phyloP scores from a whole-genome alignment of 2,888 invertebrate genomes.

The Folsomia candida region DNA sequence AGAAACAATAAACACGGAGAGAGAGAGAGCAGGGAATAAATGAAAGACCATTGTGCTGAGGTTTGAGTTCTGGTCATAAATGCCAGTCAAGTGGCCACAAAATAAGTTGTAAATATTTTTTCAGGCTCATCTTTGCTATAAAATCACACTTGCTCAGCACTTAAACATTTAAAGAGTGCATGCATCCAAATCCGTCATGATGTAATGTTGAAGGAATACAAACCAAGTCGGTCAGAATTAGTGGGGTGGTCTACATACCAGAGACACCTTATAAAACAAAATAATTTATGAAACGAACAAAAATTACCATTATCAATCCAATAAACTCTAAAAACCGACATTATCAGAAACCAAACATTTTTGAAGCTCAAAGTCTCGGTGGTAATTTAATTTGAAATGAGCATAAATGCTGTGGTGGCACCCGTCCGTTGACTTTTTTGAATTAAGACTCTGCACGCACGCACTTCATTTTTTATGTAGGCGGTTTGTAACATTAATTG shows the following conservation, averaged over 20 bases:
- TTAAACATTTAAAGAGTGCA: background rate
- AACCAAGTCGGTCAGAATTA: no score
- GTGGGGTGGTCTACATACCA: no score
- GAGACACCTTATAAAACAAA: no score
- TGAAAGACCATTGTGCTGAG: background rate
- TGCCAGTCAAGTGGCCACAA: background rate
- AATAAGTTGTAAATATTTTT: constrained; percentile 11
- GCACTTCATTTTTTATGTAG: background rate
- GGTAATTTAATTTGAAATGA: no score
- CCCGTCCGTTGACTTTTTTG: background rate
- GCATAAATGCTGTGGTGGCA: no score
- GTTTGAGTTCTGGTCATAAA: background rate
- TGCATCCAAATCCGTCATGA: background rate
- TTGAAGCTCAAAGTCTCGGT: no score
- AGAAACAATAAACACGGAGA: background rate
- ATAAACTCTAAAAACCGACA: no score
- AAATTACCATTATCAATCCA: no score
- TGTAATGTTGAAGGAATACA: no score
- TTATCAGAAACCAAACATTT: no score
- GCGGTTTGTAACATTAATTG: background rate
- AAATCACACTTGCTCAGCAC: background rate
- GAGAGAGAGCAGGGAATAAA: background rate
- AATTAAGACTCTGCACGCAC: background rate
- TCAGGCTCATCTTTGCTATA: background rate
- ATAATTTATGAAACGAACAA: no score